Base-by-base conservation (phyloP, 2,113 vertebrate genomes). In the Noctilio leporinus region DNA sequence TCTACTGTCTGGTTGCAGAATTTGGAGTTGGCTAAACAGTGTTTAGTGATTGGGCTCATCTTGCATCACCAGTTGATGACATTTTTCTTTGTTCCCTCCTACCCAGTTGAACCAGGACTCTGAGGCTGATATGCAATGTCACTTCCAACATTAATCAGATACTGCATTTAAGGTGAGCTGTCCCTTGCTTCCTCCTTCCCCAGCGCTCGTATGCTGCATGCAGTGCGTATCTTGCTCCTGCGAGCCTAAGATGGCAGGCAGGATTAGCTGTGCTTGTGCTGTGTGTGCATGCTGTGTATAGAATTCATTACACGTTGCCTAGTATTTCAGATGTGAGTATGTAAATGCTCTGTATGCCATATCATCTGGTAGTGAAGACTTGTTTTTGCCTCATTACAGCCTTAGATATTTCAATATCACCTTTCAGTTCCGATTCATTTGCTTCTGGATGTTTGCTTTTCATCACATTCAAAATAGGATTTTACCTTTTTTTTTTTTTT, bases 141-240 rank as follows among this genome's bases (percentile, higher is more conserved):
- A 98, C 98, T 98, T 98, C 98, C 98, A 98, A 98, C 98, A 99
- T 99, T 99, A 99, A 98, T 99, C 99, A 98, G 99, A 99, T 98
- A 98, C 99, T 98, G 99, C 98, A 97, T 98, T 98, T 96, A 97
- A 98, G 98, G 99, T 99, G 98, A 98, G 99, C 98, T 95, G 97
- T 98, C 97, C 98, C 98, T 97, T 98, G 98, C 98, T 98, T 98
- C 98, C 97, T 98, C 97, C 97, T 97, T 98, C 96, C 89, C 97
- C 91, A 97, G 98, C 87, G 98, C 98, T 97, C 17, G 75, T 95
- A 97, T 97, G 98, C 98, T 98, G 98, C 97, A 98, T 98, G 98
- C 97, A 98, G 97, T 97, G 97, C 98, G 97, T 98, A 64, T 87
- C 95, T 93, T 95, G 97, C 98, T 98, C 92, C 97, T 97, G 97